Evolutionary conservation across 2,888 invertebrate genomes (phyloP), one percentile per base, ranked within the genome.

Genomic region (Trachelus iudaicus): DNA sequence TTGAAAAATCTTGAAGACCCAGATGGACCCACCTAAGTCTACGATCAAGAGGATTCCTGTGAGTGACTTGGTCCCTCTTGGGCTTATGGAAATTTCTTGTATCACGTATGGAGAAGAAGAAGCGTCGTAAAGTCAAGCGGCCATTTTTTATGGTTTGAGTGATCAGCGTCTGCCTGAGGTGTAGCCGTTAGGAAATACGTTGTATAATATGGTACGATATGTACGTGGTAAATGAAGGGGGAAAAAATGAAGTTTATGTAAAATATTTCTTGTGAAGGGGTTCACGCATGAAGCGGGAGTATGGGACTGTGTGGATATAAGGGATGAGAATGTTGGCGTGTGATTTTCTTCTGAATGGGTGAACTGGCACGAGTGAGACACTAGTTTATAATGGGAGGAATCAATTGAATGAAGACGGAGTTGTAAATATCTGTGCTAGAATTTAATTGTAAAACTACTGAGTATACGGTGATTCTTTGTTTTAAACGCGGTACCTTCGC

Each of bases 381-480:
- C 15, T 40, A 40, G 40, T 6, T 40, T 15, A 2, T 40, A 30
- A 79, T 40, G 78, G 69, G 34, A 77, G 73, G 75, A 37, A 81
- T 35, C 78, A 73, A 80, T 75, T 79, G 79, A 74, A 74, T 37
- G 79, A 81, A 83, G 83, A 83, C 83, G 80, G 80, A 75, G 69
- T 76, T 88, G 88, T 88, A 88, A 87, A 88, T 88, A 88, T 82
- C 80, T 82, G 80, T 83, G 75, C 69, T 81, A 77, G 82, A 82
- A 83, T 84, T 79, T 83, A 82, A 81, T 73, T 69, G 75, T 79
- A 74, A 82, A 81, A 84, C 83, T 85, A 85, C 83, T 40, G 83
- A 85, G 85, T 85, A 85, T 85, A 85, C 85, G 85, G 85, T 83
- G 83, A 81, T 79, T 81, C 78, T 79, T 78, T 81, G 80, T 78